Conservation (phyloP, 2,113 vertebrate species). For the Rutilus rutilus region DNA sequence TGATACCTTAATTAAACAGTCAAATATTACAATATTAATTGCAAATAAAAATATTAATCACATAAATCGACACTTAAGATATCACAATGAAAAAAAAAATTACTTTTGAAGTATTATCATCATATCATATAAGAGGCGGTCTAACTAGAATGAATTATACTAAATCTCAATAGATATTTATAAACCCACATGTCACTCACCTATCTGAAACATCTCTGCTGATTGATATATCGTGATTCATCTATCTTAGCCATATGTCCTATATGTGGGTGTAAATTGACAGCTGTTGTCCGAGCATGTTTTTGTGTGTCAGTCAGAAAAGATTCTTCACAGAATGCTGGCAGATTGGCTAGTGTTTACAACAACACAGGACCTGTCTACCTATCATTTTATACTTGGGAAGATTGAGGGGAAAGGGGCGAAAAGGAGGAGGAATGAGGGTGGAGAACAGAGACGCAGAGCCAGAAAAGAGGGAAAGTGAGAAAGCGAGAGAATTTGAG, state of each 20-base stretch:
- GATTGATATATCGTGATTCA: slow-evolving; percentile 15
- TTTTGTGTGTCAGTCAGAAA: slow-evolving; percentile 23
- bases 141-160: neutral
- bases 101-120: neutral
- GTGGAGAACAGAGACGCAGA: neutral
- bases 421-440: slow-evolving; percentile 20
- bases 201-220: neutral
- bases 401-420: slow-evolving; percentile 26
- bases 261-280: slow-evolving; percentile 28
- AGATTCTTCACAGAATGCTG: slow-evolving; percentile 26
- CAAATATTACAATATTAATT: neutral
- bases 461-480: slow-evolving; percentile 22
- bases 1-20: neutral
- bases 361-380: slow-evolving; percentile 19
- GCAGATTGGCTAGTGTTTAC: slow-evolving; percentile 33
- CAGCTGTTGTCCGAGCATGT: slow-evolving; percentile 22
- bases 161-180: slow-evolving; percentile 4
- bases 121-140: neutral
- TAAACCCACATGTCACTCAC: neutral
- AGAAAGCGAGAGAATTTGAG: slow-evolving; percentile 54
- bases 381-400: slow-evolving; percentile 27
- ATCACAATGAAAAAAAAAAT: neutral
- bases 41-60: neutral
- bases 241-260: neutral
- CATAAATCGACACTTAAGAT: neutral